phyloP scores from a whole-genome alignment of 2,888 invertebrate genomes.

The Halictus quadricinctus region DNA sequence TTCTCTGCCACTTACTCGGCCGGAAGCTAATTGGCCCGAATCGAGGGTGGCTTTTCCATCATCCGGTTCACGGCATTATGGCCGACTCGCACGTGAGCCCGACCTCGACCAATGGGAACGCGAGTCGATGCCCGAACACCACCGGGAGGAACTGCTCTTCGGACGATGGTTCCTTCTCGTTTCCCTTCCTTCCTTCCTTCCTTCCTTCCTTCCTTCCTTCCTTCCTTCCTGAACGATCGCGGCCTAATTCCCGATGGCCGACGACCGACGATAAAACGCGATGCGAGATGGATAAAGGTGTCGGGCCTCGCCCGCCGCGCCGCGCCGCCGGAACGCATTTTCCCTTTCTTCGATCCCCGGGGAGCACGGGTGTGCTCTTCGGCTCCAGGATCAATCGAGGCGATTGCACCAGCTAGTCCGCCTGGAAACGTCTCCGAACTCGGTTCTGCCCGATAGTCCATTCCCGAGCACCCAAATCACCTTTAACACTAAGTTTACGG shows the following conservation, averaged over 20 bases:
- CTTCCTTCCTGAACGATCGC: conserved; percentile 10
- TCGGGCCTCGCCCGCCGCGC: conserved; percentile 7
- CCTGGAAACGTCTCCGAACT: neutral
- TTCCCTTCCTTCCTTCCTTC: conserved; percentile 42
- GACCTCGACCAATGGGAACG: conserved; percentile 57
- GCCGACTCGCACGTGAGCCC: conserved; percentile 69
- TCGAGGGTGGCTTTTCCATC: conserved; percentile 73
- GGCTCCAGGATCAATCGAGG: neutral
- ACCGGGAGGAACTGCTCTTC: conserved; percentile 53
- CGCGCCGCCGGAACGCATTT: neutral
- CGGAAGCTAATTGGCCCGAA: conserved; percentile 72
- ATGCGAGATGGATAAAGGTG: conserved; percentile 34
- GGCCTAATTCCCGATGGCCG: conserved; percentile 40
- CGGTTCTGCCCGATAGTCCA: neutral
- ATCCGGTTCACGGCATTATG: conserved; percentile 71
- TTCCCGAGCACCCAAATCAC: neutral
- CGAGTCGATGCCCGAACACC: conserved; percentile 51
- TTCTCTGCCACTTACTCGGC: conserved; percentile 70
- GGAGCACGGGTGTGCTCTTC: neutral
- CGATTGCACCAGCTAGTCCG: neutral
- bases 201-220: conserved; percentile 41
- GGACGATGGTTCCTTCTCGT: conserved; percentile 44
- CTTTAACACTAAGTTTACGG: no score
- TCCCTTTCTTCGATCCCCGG: neutral
- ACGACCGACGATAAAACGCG: conserved; percentile 40